Conservation (phyloP, 2,113 vertebrate species). For the Sapajus apella region DNA sequence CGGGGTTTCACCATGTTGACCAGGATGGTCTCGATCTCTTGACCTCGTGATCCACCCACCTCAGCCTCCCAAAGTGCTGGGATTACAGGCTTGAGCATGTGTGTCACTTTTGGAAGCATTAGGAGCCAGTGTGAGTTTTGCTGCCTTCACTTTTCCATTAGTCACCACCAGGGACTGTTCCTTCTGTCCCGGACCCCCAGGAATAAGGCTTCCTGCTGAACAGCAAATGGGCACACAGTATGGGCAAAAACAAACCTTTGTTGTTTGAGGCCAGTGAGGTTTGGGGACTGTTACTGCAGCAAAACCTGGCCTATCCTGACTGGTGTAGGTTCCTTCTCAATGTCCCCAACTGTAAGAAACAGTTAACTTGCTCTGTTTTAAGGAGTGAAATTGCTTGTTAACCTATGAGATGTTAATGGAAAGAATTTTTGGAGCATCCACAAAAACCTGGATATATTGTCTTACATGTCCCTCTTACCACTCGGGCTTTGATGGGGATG, state of each 20-base stretch:
- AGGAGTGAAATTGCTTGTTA: background rate
- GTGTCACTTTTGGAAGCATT: background rate
- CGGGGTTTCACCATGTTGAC: no score
- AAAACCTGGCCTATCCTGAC: background rate
- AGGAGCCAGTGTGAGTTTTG: background rate
- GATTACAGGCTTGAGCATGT: no score
- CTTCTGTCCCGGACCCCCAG: background rate
- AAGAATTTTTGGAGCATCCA: background rate
- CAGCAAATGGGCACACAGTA: background rate
- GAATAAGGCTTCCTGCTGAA: background rate
- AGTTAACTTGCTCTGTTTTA: background rate
- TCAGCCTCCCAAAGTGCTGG: no score
- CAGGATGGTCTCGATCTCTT: no score
- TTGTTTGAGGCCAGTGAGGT: background rate
- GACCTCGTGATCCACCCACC: no score
- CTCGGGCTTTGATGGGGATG: background rate
- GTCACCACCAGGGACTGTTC: background rate
- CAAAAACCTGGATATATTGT: background rate
- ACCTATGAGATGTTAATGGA: background rate
- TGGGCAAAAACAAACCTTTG: background rate
- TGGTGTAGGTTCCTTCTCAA: background rate
- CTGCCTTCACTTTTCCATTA: background rate
- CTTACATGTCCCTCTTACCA: background rate
- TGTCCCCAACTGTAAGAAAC: background rate
- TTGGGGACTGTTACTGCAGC: background rate